Percentiles rank a stretch among this genome's conserved stretches.
phyloP scores from a whole-genome alignment of 2,888 invertebrate genomes.

The Acrobasis consociella region DNA sequence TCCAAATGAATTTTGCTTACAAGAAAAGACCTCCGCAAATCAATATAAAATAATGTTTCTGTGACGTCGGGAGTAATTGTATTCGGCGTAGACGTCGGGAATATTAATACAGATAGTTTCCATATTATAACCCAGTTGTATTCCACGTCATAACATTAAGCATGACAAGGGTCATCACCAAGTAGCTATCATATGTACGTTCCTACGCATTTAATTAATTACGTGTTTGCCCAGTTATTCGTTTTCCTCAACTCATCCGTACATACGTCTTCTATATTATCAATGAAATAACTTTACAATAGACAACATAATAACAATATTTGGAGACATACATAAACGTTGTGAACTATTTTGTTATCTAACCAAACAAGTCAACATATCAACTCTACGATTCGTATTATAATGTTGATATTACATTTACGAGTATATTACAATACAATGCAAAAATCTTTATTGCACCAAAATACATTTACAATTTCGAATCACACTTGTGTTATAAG shows the following conservation, averaged over 20 bases:
- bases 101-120: too few relatives aligned
- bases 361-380: slow-evolving; percentile 6
- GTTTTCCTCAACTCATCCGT: neutral
- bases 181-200: neutral
- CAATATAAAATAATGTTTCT: too few relatives aligned
- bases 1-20: too few relatives aligned
- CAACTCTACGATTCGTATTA: neutral
- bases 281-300: neutral
- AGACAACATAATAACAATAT: neutral
- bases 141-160: neutral
- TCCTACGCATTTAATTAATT: neutral
- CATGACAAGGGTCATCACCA: neutral
- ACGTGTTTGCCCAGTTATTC: neutral
- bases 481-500: too few relatives aligned
- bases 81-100: too few relatives aligned
- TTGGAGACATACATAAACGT: neutral
- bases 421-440: too few relatives aligned
- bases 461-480: too few relatives aligned
- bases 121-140: neutral
- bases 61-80: too few relatives aligned
- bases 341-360: slow-evolving; percentile 11
- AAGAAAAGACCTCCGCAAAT: too few relatives aligned
- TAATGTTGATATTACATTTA: too few relatives aligned
- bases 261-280: neutral
- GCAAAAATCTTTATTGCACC: too few relatives aligned